Base-by-base conservation (phyloP, 1,140 invertebrate species). In the Paracyclopina nana region DNA sequence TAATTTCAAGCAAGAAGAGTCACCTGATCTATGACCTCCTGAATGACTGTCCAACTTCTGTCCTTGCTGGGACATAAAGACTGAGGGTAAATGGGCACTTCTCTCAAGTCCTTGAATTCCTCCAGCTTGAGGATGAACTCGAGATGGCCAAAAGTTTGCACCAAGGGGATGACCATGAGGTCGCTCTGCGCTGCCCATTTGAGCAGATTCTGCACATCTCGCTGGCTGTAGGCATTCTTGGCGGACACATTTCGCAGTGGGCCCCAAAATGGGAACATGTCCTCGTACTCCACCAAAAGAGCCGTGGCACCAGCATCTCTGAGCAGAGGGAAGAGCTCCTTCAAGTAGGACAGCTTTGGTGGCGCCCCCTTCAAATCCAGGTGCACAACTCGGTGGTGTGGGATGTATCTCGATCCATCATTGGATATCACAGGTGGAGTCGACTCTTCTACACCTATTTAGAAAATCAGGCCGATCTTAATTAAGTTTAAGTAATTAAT, bases 361-460 rank as follows among this genome's bases (percentile, higher is more conserved):
- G 87, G 82, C 0, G 82, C 83, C 12, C 87, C 87, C 64, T 94
- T 92, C 2, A 92, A 66, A 67, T 92, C 87, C 1, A 94, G 64
- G 64, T 92, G 87, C 1, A 92, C 75, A 28, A 78, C 50, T 16
- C 58, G 44, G 20, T 55, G 53, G 1, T 52, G 16, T n/a, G 58
- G 58, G 22, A 48, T 48, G 25, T 26, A 48, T 28, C 45, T 38
- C 20, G 34, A 16, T n/a, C 34, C 34, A 38, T 38, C 34, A 9
- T 20, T 38, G 9, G n/a, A n/a, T n/a, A n/a, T n/a, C n/a, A n/a
- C n/a, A n/a, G n/a, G n/a, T n/a, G n/a, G n/a, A n/a, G n/a, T n/a
- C n/a, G n/a, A n/a, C n/a, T n/a, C n/a, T n/a, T n/a, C n/a, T n/a
- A n/a, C n/a, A n/a, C n/a, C n/a, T n/a, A n/a, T n/a, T n/a, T n/a